Base-by-base conservation (phyloP, 2,797 vertebrate genomes). In the Notamacropus eugenii region DNA sequence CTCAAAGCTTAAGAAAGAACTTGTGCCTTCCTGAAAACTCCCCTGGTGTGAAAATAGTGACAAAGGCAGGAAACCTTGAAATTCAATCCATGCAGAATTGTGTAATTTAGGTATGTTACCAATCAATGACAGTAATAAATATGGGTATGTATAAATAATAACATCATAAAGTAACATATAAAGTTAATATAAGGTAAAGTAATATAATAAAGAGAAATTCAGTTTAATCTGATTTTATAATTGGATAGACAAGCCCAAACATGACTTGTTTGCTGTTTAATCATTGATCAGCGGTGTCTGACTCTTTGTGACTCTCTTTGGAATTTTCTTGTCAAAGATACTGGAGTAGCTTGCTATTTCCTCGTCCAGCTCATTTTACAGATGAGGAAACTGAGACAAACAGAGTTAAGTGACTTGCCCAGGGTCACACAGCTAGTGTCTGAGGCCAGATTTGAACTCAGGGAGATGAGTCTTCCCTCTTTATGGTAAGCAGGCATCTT, bases 1-100 rank as follows among this genome's bases (percentile, higher is more conserved):
- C 12, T 92, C 92, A 92, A 90, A 93, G 9, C 0, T 92, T n/a
- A n/a, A 67, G n/a, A 22, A 40, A 74, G 67, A 16, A 74, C 16
- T 40, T 74, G 6, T 74, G 67, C n/a, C 6, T 74, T 95, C 12
- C 57, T 90, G 5, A 90, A 96, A 96, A 46, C 22, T 87, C 27
- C 91, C 28, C 28, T 34, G 12, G 28, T 92, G 55, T 92, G n/a
- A 95, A 95, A 94, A 62, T 6, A 62, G 5, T 34, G 31, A 62
- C 12, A 34, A 62, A 34, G 31, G 0, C 12, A 62, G 59, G 12
- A 62, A 62, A 34, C 31, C 11, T 34, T 34, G 59, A 62, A 34
- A 62, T 34, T 31, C 0, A 62, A 62, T 31, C 59, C 31, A 31
- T 4, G 5, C 12, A 62, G 59, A 62, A 0, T 62, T 34, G 67